phyloP scores from a whole-genome alignment of 2,113 vertebrate species.

The Amia ocellicauda region DNA sequence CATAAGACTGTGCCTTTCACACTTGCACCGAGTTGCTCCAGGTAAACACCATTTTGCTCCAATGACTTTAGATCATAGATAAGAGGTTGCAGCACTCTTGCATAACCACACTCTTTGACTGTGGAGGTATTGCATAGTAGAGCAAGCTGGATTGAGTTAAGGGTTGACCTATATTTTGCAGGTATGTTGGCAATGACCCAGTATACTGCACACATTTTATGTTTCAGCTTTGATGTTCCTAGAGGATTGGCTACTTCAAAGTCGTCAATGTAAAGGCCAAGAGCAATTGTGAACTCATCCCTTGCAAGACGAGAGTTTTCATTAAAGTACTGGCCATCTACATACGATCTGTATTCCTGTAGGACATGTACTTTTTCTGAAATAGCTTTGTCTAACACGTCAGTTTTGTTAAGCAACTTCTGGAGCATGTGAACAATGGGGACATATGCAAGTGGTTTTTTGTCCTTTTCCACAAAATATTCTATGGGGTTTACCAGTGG shows the following conservation, averaged over 20 bases:
- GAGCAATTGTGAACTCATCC: too few species aligned
- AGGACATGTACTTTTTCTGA: conserved; percentile 6
- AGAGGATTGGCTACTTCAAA: too few species aligned
- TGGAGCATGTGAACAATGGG: conserved; percentile 10
- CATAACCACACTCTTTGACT: background rate
- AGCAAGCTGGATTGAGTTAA: background rate
- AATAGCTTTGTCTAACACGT: conserved; percentile 8
- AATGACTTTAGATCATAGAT: background rate
- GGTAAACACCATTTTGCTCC: conserved; percentile 3
- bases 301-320: conserved; percentile 1
- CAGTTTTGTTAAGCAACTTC: background rate
- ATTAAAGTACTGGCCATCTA: conserved; percentile 9
- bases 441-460: conserved; percentile 11
- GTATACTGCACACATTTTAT: conserved; percentile 17
- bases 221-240: conserved; percentile 3
- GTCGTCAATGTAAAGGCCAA: too few species aligned
- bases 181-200: background rate
- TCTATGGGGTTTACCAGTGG: conserved; percentile 19
- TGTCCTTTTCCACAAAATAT: conserved; percentile 14
- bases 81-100: background rate
- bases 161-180: background rate
- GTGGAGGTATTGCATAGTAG: background rate
- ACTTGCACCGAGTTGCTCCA: background rate
- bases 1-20: conserved; percentile 12
- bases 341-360: conserved; percentile 6